Percentiles rank a stretch among this genome's conserved stretches.
phyloP scores from a whole-genome alignment of 2,888 invertebrate genomes.

The Drosophila leonis region DNA sequence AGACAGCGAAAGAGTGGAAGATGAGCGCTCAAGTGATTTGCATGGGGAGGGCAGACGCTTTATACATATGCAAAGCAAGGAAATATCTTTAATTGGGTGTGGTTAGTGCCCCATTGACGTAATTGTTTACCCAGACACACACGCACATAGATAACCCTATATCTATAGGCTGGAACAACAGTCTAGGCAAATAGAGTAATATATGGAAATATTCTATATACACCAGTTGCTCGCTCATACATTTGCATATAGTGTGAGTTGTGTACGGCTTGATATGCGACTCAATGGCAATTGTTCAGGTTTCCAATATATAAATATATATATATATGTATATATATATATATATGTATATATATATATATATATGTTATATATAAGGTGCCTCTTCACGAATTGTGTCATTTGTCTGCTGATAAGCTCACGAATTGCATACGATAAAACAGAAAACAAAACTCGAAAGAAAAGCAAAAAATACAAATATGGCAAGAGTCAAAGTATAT shows the following conservation, averaged over 20 bases:
- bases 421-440: constrained; percentile 22
- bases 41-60: constrained; percentile 13
- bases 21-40: constrained; percentile 38
- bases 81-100: constrained; percentile 56
- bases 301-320: constrained; percentile 28
- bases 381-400: constrained; percentile 65
- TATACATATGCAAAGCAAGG: constrained; percentile 21
- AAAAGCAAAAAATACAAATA: constrained; percentile 16
- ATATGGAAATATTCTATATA: constrained; percentile 48
- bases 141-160: constrained; percentile 15
- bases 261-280: constrained; percentile 6
- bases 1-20: background rate
- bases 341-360: constrained; percentile 21
- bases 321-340: constrained; percentile 31
- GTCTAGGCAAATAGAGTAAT: constrained; percentile 39
- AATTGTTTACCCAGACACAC: constrained; percentile 64
- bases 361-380: constrained; percentile 25
- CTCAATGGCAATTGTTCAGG: constrained; percentile 33
- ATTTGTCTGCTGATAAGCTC: constrained; percentile 59
- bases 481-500: background rate
- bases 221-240: constrained; percentile 9
- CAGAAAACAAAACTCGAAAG: constrained; percentile 11
- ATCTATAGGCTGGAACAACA: constrained; percentile 23
- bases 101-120: constrained; percentile 59
- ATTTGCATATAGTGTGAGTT: constrained; percentile 6